Evolutionary conservation across 2,888 invertebrate genomes (phyloP), one percentile per base, ranked within the genome.

Genomic region (Leptopilina myrica): DNA sequence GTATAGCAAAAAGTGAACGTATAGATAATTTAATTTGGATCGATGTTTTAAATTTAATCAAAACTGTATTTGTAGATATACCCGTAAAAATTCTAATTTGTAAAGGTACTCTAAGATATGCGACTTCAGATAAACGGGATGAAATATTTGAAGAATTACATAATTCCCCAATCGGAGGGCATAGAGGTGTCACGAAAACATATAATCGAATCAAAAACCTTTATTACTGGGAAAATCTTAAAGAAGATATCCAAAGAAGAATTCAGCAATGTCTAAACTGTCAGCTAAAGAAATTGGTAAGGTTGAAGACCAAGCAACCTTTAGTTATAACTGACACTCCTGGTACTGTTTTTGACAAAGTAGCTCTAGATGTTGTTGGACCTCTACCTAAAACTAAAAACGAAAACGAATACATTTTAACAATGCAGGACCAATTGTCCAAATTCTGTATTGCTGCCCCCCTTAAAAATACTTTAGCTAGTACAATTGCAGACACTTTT

Each of bases 261-360:
- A 11, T 76, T 46, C 20, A 80, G 82, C 9, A 77, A 64, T 85
- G 83, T 46, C 12, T 75, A 1, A 69, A 78, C 8, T 83, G 83
- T 14, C 82, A 85, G 40, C 46, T 79, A 62, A 83, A 81, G 64
- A 85, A 85, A 65, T 33, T 83, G n/a, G 77, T 79, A 0, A 53
- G 83, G 3, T 62, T 82, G 0, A 82, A 81, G 77, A 81, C 80
- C 0, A 79, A 75, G 49, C 77, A 80, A 43, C 80, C 82, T 2
- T 80, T 84, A 80, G 15, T 81, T 2, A 84, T 83, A 1, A 83
- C 84, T 0, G 81, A 84, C n/a, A 84, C 82, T 5, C 79, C 49
- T 5, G 11, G 46, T 5, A 15, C 9, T 9, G 46, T 46, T 11
- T 49, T 20, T 6, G 49, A 67, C 0, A 67, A 67, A 11, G 11